Evolutionary conservation across 2,888 invertebrate genomes (phyloP), one percentile per base, ranked within the genome.

Genomic region (Epinotia bilunana): DNA sequence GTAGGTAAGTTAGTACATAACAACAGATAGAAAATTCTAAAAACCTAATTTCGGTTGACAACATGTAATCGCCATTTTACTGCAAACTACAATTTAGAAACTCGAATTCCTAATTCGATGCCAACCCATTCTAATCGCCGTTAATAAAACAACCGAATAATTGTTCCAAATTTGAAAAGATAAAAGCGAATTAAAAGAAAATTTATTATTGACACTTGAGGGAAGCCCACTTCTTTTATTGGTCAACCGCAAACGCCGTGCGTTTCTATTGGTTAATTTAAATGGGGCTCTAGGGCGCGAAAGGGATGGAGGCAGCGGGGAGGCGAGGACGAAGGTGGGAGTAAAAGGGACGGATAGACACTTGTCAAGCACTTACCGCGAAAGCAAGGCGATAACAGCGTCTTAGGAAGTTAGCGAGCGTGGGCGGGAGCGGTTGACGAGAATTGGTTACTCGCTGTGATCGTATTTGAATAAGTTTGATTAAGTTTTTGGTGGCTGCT

Each of bases 351-450:
- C 82, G 78, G 90, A 85, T 90, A 91, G 91, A 92, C 91, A 94
- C 93, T 93, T 88, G 87, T 93, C 93, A 87, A 84, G 88, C 87
- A 91, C 93, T 94, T 93, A 93, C 85, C 79, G 88, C 85, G 88
- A 89, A 88, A 89, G 89, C 89, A 82, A 84, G 87, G 90, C 86
- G 89, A 86, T 89, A 88, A 87, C 89, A 83, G 87, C 86, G 87
- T 86, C 87, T 86, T 85, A 89, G 88, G 88, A 91, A 91, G 90
- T 90, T 87, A 79, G 80, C 79, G 85, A 11, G 82, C 84, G 86
- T 86, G 87, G 87, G 86, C 87, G 78, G 80, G 78, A 77, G 78
- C 74, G 79, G 72, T 72, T 53, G 70, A 28, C 68, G 76, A 79
- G 85, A 81, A 91, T 88, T 92, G 92, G 89, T 80, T 43, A 49